Conservation (phyloP, 2,888 invertebrate species). For the Pyrrhosoma nymphula region DNA sequence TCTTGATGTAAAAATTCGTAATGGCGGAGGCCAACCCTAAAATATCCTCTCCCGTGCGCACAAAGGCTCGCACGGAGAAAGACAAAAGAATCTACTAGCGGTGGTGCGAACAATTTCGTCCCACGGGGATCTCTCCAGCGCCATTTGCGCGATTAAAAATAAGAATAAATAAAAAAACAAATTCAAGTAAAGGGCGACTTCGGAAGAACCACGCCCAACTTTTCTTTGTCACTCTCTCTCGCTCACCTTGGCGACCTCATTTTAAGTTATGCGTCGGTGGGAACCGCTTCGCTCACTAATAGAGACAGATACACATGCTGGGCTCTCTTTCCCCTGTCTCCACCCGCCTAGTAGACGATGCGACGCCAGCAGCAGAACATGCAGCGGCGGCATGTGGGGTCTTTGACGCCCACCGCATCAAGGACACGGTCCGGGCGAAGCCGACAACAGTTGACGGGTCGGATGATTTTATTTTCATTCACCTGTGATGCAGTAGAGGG, state of each 20-base stretch:
- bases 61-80: neutral
- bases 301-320: neutral
- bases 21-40: neutral
- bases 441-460: neutral
- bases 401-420: slow-evolving; percentile 1
- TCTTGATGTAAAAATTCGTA: too few species aligned
- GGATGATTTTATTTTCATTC: neutral
- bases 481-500: neutral
- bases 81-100: neutral
- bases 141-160: neutral
- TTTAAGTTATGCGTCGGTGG: neutral
- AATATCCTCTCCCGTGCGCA: neutral
- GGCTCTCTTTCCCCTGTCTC: neutral
- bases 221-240: neutral
- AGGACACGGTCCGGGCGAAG: neutral
- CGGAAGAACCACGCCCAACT: neutral
- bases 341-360: neutral
- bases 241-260: neutral
- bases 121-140: neutral
- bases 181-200: neutral
- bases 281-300: neutral
- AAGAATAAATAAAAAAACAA: neutral
- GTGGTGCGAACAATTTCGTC: neutral
- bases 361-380: neutral
- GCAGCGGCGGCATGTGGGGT: neutral